Base-by-base conservation (phyloP, 2,888 invertebrate species). In the Drosophila rubida region DNA sequence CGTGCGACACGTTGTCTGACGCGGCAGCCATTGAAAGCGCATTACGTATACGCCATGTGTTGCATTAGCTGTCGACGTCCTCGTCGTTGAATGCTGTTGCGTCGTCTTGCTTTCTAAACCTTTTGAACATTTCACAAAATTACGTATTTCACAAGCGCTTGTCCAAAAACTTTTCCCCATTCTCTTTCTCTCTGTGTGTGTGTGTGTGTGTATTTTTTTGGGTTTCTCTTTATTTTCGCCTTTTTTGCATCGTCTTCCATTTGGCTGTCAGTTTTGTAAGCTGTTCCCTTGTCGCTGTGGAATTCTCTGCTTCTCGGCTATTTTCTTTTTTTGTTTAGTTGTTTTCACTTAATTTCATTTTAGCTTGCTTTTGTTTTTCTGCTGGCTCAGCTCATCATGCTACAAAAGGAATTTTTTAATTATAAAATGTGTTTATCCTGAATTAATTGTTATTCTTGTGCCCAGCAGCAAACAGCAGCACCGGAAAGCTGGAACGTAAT, bases 361-460 rank as follows among this genome's bases (percentile, higher is more conserved):
- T 46, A 39, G 54, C 45, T 62, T 23, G 57, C 57, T 44, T 65
- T 83, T 75, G 74, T 76, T 84, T 81, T 76, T 61, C 45, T 55
- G 49, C 66, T 69, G 63, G 53, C 45, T 69, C 50, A 65, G 67
- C 63, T 69, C 80, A 71, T 70, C 69, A 67, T 63, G 70, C 69
- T 75, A 69, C 61, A 75, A 78, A 79, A 84, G 72, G 88, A 87
- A 89, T 87, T 87, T 87, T 87, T 89, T 87, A 87, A 87, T 87
- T 87, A 87, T 82, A 88, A 89, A 87, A 77, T 86, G 84, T 86
- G 87, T 86, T 89, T 86, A 84, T 80, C 78, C 83, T 78, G 79
- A 89, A 88, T 88, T 89, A 87, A 88, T 86, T 89, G 88, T 83
- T 79, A 68, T 80, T 76, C 61, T 80, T 78, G 39, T 67, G 59